A percentile compares a stretch with the other conserved stretches of the same genome.
These are phyloP conservation scores for Magallana angulata DNA, from an alignment of 1,140 invertebrate species.

Conservation along the genomic window DNA sequence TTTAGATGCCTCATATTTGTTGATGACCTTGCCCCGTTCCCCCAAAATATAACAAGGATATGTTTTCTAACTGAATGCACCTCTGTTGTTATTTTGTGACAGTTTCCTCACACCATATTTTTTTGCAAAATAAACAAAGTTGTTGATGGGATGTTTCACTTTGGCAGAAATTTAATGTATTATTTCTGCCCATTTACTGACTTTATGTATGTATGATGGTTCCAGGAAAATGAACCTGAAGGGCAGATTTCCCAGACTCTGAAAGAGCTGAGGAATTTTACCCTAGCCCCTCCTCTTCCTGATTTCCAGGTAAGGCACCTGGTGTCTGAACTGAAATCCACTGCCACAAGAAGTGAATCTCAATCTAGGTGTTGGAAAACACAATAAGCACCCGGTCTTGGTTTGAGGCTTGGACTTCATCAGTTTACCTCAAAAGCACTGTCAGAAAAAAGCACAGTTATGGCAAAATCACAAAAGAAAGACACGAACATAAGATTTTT, in stretches of 20 bases:
- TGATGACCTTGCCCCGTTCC: too few species aligned
- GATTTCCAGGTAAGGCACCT: slow-evolving; percentile 15
- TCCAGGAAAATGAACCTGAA: slow-evolving; percentile 1
- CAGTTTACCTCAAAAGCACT: not conserved
- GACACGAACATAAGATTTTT: too few species aligned
- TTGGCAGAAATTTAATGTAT: not conserved
- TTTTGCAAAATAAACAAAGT: not conserved
- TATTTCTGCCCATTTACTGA: not conserved
- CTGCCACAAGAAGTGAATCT: not conserved
- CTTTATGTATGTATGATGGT: slow-evolving; percentile 9
- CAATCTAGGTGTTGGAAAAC: not conserved
- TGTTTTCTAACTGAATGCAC: not conserved
- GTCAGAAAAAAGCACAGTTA: not conserved
- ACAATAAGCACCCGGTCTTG: not conserved
- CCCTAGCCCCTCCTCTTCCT: slow-evolving; percentile 10
- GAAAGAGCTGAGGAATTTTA: slow-evolving; percentile 22
- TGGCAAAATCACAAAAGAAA: not conserved
- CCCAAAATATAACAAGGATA: not conserved
- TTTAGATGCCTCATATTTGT: too few species aligned
- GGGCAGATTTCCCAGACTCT: slow-evolving; percentile 17
- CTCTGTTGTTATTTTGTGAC: not conserved
- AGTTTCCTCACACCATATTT: not conserved
- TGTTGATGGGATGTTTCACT: not conserved
- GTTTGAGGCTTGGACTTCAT: not conserved
- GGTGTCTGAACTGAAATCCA: not conserved